These are phyloP conservation scores for Sinella curviseta DNA, from an alignment of 1,140 invertebrate species.

Conservation along the genomic window DNA sequence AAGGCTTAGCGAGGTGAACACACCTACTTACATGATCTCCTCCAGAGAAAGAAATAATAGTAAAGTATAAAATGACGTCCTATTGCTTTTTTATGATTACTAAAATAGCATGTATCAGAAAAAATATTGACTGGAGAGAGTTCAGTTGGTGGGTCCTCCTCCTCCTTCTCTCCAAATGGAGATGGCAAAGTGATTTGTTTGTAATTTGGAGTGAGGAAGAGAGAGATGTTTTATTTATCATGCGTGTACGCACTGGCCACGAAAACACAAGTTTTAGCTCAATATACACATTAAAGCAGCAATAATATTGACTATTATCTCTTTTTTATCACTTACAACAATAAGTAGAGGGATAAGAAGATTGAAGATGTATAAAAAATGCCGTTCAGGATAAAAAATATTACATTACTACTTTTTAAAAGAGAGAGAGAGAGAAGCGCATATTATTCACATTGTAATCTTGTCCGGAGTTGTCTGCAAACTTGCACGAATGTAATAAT, in stretches of 20 bases:
- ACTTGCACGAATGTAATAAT: too few relatives aligned
- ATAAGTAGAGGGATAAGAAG: too few relatives aligned
- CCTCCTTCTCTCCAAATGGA: slow-evolving; percentile 5
- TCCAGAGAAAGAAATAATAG: neutral
- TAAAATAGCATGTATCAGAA: neutral
- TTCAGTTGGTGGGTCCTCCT: neutral
- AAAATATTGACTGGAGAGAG: neutral
- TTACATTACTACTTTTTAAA: too few relatives aligned
- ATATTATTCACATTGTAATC: too few relatives aligned
- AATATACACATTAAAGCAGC: neutral
- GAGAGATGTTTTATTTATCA: neutral
- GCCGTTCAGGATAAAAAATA: too few relatives aligned
- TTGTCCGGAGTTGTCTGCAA: too few relatives aligned
- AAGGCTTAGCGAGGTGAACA: neutral
- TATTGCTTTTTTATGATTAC: neutral
- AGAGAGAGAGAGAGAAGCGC: too few relatives aligned
- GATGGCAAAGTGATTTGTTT: neutral
- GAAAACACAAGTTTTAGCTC: too few relatives aligned
- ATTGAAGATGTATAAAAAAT: too few relatives aligned
- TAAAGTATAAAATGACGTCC: neutral
- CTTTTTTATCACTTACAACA: too few relatives aligned
- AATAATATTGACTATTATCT: too few relatives aligned
- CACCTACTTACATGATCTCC: neutral
- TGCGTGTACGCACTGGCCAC: too few relatives aligned
- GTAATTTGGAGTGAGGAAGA: neutral